Percentiles rank a stretch among this genome's conserved stretches.
Evolutionary conservation across 2,797 vertebrate species (phyloP).

Genomic region (Sparus aurata): DNA sequence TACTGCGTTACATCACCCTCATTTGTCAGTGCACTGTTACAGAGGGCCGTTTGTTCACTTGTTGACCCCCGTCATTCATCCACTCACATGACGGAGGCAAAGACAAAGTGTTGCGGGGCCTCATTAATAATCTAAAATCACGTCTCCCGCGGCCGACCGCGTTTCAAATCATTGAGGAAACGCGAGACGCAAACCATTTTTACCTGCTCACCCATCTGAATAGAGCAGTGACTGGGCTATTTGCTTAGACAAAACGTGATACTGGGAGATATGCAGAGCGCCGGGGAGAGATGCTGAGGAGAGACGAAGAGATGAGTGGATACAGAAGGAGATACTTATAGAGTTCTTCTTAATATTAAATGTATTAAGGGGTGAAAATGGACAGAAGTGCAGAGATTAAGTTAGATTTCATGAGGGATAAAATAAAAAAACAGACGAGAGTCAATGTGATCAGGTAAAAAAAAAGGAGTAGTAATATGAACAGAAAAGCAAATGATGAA

Average conservation of each 20-base stretch:
- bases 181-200: conserved; percentile 56
- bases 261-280: conserved; percentile 24
- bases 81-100: conserved; percentile 42
- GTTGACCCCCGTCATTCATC: conserved; percentile 54
- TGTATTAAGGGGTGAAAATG: background rate
- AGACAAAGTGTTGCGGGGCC: conserved; percentile 61
- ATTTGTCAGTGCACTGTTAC: conserved; percentile 70
- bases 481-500: conserved; percentile 14
- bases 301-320: conserved; percentile 11
- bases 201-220: conserved; percentile 44
- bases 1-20: conserved; percentile 61
- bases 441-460: background rate
- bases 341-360: background rate
- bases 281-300: background rate
- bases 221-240: conserved; percentile 33
- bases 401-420: background rate
- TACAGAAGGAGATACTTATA: conserved; percentile 6
- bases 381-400: background rate
- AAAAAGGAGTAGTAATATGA: background rate
- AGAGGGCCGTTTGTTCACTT: conserved; percentile 42
- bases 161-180: conserved; percentile 73
- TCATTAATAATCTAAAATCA: conserved; percentile 78
- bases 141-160: conserved; percentile 59
- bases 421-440: conserved; percentile 1
- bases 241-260: conserved; percentile 49